Percentiles rank a stretch among this genome's conserved stretches.
Evolutionary conservation across 35 echinoderm and acorn worm species (phyloP).

Genomic region (Patiria miniata): DNA sequence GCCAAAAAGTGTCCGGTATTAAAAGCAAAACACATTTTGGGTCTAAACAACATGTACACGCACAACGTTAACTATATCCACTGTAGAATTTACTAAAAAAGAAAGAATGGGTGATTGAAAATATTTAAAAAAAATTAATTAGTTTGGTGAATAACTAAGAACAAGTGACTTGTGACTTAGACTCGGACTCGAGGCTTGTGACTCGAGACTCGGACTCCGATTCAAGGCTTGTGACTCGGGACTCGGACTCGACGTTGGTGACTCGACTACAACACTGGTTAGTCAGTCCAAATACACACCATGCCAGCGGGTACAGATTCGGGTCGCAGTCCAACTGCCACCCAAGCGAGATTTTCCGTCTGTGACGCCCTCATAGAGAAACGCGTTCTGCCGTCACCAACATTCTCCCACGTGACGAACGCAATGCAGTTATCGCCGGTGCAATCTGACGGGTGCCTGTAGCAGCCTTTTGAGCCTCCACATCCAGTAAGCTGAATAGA

Average conservation of each 20-base stretch:
- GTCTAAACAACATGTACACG: too few relatives aligned
- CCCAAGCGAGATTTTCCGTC: background rate
- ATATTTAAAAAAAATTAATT: background rate
- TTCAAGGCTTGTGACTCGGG: background rate
- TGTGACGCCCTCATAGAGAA: background rate
- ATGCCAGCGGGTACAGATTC: background rate
- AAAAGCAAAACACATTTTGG: too few relatives aligned
- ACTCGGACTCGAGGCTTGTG: too few relatives aligned
- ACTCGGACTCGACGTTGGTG: background rate
- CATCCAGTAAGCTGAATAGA: constrained; percentile 1
- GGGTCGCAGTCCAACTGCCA: background rate
- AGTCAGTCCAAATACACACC: background rate
- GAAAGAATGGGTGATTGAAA: background rate
- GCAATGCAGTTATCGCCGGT: constrained; percentile 8
- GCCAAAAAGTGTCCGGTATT: too few relatives aligned
- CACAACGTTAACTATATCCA: background rate
- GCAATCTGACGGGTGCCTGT: background rate
- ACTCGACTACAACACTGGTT: background rate
- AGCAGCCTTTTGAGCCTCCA: constrained; percentile 31
- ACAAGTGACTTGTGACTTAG: too few relatives aligned
- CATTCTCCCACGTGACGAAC: constrained; percentile 14
- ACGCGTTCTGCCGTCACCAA: background rate
- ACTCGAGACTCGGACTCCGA: too few relatives aligned
- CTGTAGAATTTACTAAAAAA: background rate
- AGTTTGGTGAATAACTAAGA: too few relatives aligned